Percentiles rank a stretch among this genome's conserved stretches.
Evolutionary conservation across 2,888 invertebrate genomes (phyloP).

Genomic region (Cosmopolites sordidus): DNA sequence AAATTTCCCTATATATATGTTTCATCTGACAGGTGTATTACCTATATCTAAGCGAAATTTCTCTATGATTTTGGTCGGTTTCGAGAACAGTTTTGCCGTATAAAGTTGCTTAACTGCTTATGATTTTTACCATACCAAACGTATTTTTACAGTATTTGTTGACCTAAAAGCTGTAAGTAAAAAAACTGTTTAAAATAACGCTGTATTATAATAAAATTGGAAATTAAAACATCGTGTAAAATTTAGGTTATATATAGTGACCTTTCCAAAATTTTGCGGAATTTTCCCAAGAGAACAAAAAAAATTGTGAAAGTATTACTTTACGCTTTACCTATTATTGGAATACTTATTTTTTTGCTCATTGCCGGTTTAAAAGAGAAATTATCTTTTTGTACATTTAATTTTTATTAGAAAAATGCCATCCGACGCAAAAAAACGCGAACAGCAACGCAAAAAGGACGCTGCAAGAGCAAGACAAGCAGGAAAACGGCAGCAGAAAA

Average conservation of each 20-base stretch:
- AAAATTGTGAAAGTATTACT: constrained; percentile 21
- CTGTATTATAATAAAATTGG: too few relatives aligned
- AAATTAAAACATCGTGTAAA: background rate
- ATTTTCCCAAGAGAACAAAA: constrained; percentile 10
- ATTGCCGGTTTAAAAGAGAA: too few relatives aligned
- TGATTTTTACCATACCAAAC: background rate
- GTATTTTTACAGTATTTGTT: background rate
- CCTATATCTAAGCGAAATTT: background rate
- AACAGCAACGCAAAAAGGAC: constrained; percentile 96
- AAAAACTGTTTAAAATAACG: too few relatives aligned
- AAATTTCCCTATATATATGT: too few relatives aligned
- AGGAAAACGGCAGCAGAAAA: constrained; percentile 47
- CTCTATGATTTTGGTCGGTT: constrained; percentile 5
- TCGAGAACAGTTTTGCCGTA: constrained; percentile 1
- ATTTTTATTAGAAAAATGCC: constrained; percentile 65
- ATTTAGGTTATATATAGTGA: constrained; percentile 13
- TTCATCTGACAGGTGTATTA: too few relatives aligned
- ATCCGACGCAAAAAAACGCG: constrained; percentile 97
- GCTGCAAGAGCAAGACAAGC: constrained; percentile 71
- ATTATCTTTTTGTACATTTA: background rate
- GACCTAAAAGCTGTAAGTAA: background rate
- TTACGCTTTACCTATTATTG: constrained; percentile 10
- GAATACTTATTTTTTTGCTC: too few relatives aligned
- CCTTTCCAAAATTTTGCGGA: constrained; percentile 5
- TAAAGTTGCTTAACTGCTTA: background rate